These are phyloP conservation scores for Staurois parvus DNA, from an alignment of 2,797 vertebrate genomes.

Conservation along the genomic window DNA sequence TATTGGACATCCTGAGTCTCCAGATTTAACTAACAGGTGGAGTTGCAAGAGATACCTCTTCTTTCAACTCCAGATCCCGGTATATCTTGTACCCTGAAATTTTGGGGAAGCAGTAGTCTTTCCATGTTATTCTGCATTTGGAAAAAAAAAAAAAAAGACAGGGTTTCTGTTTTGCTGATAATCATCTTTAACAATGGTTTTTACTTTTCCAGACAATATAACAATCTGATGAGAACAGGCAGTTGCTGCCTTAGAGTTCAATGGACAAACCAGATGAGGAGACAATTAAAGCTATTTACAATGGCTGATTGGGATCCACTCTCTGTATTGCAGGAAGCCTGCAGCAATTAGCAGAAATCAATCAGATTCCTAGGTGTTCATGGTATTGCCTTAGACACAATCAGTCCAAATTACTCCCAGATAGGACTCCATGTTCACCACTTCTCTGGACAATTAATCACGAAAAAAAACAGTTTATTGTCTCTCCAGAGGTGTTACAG, in stretches of 20 bases:
- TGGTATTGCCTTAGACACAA: conserved; percentile 22
- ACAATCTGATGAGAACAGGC: background rate
- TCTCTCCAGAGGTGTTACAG: conserved; percentile 10
- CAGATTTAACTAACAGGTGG: no score
- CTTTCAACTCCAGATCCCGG: no score
- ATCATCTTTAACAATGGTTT: background rate
- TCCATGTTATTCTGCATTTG: no score
- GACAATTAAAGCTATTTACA: conserved; percentile 10
- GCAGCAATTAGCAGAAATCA: conserved; percentile 42
- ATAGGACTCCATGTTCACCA: conserved; percentile 18
- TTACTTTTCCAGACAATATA: background rate
- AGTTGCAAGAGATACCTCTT: no score
- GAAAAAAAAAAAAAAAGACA: no score
- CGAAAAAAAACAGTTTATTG: conserved; percentile 36
- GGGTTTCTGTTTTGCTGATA: no score
- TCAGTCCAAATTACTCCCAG: conserved; percentile 20
- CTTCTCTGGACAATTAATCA: conserved; percentile 11
- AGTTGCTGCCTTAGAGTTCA: background rate
- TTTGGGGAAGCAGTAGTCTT: no score
- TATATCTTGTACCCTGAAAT: no score
- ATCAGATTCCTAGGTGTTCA: conserved; percentile 5
- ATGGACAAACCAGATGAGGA: conserved; percentile 7
- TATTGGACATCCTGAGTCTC: no score
- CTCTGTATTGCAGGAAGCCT: conserved; percentile 12
- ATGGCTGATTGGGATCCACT: conserved; percentile 7